Conservation (phyloP, 2,113 vertebrate species). For the Sterrhoptilus dennistouni region DNA sequence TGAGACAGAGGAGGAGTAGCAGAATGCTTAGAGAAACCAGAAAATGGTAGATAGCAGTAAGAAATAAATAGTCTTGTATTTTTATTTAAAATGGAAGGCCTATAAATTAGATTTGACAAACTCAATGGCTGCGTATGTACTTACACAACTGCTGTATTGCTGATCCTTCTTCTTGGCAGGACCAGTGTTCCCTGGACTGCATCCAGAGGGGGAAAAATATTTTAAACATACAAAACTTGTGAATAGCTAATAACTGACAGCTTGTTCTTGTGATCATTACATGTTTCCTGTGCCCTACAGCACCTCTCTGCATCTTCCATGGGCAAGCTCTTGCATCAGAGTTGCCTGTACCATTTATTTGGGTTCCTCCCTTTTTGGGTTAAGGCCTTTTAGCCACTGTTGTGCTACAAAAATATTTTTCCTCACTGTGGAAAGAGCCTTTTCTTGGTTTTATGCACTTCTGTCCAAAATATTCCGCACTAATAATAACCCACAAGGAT, state of each 20-base stretch:
- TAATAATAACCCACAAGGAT: accelerated
- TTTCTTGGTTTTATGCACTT: not conserved
- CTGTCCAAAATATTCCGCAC: not conserved
- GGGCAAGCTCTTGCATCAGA: not conserved
- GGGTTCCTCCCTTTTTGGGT: not conserved
- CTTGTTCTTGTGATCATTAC: not conserved
- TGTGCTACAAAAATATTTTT: not conserved
- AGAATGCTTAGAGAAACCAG: not conserved
- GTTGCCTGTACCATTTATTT: not conserved
- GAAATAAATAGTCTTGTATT: not conserved
- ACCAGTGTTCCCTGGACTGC: not conserved
- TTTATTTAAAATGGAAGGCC: not conserved
- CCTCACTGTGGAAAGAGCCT: not conserved
- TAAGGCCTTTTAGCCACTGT: not conserved
- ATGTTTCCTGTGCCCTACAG: not conserved
- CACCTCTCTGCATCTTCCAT: not conserved
- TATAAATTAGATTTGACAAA: not conserved
- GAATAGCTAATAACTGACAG: not conserved
- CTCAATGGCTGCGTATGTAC: not conserved
- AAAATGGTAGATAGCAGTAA: not conserved
- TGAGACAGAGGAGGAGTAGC: not conserved
- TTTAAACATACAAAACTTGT: not conserved
- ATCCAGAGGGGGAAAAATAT: not conserved
- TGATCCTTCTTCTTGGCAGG: not conserved
- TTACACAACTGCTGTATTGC: not conserved